A percentile compares a stretch with the other conserved stretches of the same genome.
Conservation (phyloP, 2,797 vertebrate genomes). For the Cetoscarus ocellatus region DNA sequence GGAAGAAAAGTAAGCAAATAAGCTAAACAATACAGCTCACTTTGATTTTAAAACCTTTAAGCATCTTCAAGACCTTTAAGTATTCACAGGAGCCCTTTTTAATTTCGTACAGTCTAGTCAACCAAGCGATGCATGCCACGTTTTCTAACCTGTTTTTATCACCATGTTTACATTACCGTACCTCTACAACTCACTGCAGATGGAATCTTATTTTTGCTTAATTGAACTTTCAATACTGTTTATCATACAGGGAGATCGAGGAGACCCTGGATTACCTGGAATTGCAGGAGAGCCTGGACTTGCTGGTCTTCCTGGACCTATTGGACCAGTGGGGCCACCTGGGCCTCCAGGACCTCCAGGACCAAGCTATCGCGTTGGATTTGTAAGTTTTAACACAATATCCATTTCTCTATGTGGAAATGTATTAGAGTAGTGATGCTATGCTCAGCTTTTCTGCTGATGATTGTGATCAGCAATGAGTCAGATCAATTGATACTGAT, state of each 20-base stretch:
- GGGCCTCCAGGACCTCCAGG: constrained; percentile 90
- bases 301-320: constrained; percentile 91
- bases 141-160: background rate
- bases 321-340: constrained; percentile 89
- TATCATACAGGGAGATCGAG: constrained; percentile 79
- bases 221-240: background rate
- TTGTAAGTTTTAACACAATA: constrained; percentile 86
- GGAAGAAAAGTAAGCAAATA: too few relatives aligned
- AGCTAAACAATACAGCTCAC: too few relatives aligned
- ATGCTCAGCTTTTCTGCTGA: too few relatives aligned
- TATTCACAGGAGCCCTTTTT: too few relatives aligned
- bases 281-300: constrained; percentile 85
- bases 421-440: too few relatives aligned
- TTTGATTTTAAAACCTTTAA: too few relatives aligned
- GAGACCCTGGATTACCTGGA: constrained; percentile 84
- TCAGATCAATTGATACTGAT: too few relatives aligned
- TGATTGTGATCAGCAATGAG: too few relatives aligned
- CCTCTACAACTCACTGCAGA: background rate
- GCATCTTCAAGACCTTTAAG: too few relatives aligned
- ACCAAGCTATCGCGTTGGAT: constrained; percentile 84
- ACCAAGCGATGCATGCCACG: constrained; percentile 7
- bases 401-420: too few relatives aligned
- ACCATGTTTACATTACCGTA: background rate
- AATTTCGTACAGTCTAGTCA: background rate
- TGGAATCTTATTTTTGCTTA: background rate